Base-by-base conservation (phyloP, 2,113 vertebrate genomes). In the Sciurus niger region DNA sequence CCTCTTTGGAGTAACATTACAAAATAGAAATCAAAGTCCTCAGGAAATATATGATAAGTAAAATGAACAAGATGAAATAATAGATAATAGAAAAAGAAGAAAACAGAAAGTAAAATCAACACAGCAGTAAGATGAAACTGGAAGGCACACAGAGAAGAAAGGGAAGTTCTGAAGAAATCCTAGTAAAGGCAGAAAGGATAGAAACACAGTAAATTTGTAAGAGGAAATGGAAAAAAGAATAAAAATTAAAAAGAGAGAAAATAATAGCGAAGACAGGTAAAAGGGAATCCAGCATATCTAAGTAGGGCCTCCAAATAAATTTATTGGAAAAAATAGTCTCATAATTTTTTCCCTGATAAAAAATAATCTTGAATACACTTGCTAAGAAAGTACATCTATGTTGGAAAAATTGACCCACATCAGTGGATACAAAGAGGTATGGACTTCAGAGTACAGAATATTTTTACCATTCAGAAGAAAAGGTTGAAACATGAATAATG, bases 21-120 rank as follows among this genome's bases (percentile, higher is more conserved):
- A 79, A 86, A 77, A 14, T 43, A 60, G 30, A 86, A 93, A 78
- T 92, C 32, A 91, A 84, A 82, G 18, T 91, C 13, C 34, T 91
- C 11, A 77, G 37, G 28, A 90, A 65, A 93, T 25, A 65, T 67
- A 92, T 34, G 43, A 30, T 77, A 4, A 86, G 24, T 77, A 68
- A 94, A 90, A 32, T 68, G 18, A 34, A 76, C 17, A 48, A 25
- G 2, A 76, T 76, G 10, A 74, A 89, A 87, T 83, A 78, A 74
- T 89, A 86, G 2, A 12, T 67, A 53, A 70, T 0, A 74, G 60
- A 79, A 51, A 73, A 94, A 89, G 34, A 82, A 60, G 8, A 14
- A 67, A 18, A 80, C 11, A 78, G 85, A 70, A 89, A 43, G 6
- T n/a, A 16, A 94, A 84, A 37, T 77, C 40, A 72, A 48, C 0